Evolutionary conservation across 2,797 vertebrate species (phyloP).

Genomic region (Chelon auratus): DNA sequence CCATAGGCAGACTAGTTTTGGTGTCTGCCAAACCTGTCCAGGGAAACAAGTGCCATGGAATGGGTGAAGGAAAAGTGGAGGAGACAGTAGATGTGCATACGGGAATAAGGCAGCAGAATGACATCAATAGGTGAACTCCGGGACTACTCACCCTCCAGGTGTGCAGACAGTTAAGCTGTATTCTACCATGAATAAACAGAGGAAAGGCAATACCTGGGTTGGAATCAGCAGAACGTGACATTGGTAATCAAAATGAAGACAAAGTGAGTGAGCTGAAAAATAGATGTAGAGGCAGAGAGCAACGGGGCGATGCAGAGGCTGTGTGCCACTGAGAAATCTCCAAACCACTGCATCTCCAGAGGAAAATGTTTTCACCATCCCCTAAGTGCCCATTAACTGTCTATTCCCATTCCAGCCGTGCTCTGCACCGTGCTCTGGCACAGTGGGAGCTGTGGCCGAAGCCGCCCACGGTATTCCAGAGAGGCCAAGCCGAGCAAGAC

Average conservation of each 20-base stretch:
- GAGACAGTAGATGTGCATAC: slow-evolving; percentile 15
- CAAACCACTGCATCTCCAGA: slow-evolving; percentile 77
- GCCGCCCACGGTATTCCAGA: slow-evolving; percentile 68
- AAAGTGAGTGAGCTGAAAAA: slow-evolving; percentile 54
- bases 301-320: slow-evolving; percentile 57
- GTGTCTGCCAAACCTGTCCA: slow-evolving; percentile 47
- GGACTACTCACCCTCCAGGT: not conserved
- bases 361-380: slow-evolving; percentile 81
- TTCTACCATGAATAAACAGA: slow-evolving; percentile 16
- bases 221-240: slow-evolving; percentile 31
- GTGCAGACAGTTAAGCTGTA: slow-evolving; percentile 8
- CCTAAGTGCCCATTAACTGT: slow-evolving; percentile 84
- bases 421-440: slow-evolving; percentile 62
- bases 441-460: slow-evolving; percentile 75
- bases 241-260: slow-evolving; percentile 38
- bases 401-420: slow-evolving; percentile 79
- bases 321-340: slow-evolving; percentile 68
- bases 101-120: slow-evolving; percentile 12
- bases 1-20: slow-evolving; percentile 40
- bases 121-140: not conserved
- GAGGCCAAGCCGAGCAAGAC: slow-evolving; percentile 53
- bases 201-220: slow-evolving; percentile 14
- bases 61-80: slow-evolving; percentile 26
- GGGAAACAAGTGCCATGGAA: slow-evolving; percentile 26
- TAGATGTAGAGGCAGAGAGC: slow-evolving; percentile 49